Evolutionary conservation across 2,113 vertebrate genomes (phyloP), one percentile per base, ranked within the genome.

Genomic region (Seriola aureovittata): DNA sequence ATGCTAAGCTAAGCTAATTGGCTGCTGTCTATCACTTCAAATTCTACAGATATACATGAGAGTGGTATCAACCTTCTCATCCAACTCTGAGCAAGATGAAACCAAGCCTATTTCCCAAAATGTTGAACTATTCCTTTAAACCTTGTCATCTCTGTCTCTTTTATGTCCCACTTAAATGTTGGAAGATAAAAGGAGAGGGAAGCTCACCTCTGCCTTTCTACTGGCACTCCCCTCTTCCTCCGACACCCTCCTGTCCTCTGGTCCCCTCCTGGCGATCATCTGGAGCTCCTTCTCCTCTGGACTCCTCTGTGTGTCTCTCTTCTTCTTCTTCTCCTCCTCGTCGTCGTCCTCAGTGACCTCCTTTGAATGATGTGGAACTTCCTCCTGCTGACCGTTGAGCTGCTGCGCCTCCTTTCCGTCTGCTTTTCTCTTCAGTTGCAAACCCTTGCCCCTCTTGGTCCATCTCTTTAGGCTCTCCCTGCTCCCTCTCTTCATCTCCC

Each of bases 141-240:
- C 9, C 25, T 14, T 8, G 3, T 57, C 6, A 42, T 9, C n/a
- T 57, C 19, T 71, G 38, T 23, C 19, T 12, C 23, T 8, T 8
- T 38, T 38, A 17, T 19, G 36, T 13, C 4, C n/a, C 32, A 19
- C 3, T 16, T 32, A 32, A 4, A 19, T 58, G 16, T 67, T 16
- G 23, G 21, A 5, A 36, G 67, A 48, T 14, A 14, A 55, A 36
- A 11, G 9, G 5, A 69, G 23, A 1, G 13, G 21, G 60, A 4
- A 46, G 93, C 95, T 63, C 86, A 99, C 98, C 97, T 98, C 98
- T 0, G 95, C 91, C 88, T 96, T 98, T 80, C 96, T 95, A 88
- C 94, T 96, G 86, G 96, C 97, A 0, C 98, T 99, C 81, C 97
- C 98, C 85, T 99, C 98, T 76, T 99, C 98, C n/a, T 97, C 97